These are phyloP conservation scores for Aramus guarauna DNA, from an alignment of 2,113 vertebrate species.

Conservation along the genomic window DNA sequence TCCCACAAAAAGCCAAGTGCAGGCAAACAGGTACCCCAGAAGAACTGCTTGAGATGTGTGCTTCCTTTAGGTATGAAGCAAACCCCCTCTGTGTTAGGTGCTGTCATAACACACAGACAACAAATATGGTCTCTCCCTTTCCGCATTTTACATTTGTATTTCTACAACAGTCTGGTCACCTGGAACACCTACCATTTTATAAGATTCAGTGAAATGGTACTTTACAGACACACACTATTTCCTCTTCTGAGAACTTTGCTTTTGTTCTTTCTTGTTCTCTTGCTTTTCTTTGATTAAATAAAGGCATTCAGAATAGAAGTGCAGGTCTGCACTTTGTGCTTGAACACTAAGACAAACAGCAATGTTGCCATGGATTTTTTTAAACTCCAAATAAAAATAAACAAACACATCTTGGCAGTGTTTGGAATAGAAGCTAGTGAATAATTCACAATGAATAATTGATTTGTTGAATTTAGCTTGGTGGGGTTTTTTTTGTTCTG, in stretches of 20 bases:
- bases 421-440: constrained; percentile 64
- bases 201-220: background rate
- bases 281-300: constrained; percentile 37
- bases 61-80: background rate
- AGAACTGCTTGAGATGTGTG: background rate
- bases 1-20: background rate
- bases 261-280: constrained; percentile 1
- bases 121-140: background rate
- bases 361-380: constrained; percentile 56
- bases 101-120: background rate
- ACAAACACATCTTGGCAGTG: constrained; percentile 67
- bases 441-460: constrained; percentile 76
- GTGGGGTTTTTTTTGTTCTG: background rate
- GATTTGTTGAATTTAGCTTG: constrained; percentile 68
- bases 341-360: constrained; percentile 50
- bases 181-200: background rate
- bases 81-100: background rate
- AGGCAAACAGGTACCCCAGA: background rate
- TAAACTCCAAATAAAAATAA: constrained; percentile 67
- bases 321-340: constrained; percentile 39
- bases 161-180: background rate
- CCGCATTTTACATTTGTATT: background rate
- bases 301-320: constrained; percentile 25
- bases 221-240: background rate
- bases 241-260: constrained; percentile 19